Evolutionary conservation across 2,797 vertebrate species (phyloP).

Genomic region (Lepus oiostolus): DNA sequence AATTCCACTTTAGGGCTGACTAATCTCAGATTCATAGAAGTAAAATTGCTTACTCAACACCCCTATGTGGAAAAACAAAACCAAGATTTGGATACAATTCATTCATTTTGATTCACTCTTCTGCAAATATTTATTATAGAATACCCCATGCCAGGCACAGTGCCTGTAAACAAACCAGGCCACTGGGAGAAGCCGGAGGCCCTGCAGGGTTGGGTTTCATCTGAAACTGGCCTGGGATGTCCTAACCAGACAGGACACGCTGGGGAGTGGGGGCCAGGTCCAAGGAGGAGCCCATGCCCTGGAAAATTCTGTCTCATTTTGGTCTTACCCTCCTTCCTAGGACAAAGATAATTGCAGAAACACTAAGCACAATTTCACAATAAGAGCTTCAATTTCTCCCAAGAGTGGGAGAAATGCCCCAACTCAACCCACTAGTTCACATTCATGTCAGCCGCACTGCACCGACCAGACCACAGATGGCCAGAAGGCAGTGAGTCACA

Average conservation of each 20-base stretch:
- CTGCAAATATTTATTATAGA: background rate
- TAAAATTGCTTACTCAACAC: background rate
- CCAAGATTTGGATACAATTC: background rate
- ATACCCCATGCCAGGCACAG: background rate
- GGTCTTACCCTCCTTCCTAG: constrained; percentile 42
- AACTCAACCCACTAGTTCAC: background rate
- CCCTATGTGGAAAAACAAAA: background rate
- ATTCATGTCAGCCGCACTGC: background rate
- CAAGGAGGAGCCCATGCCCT: constrained; percentile 40
- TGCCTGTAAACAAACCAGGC: background rate
- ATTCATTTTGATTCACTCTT: constrained; percentile 34
- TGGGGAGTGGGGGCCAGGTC: constrained; percentile 3
- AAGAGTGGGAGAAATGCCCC: background rate
- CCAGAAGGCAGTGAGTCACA: background rate
- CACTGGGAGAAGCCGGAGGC: background rate
- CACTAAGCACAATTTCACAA: constrained; percentile 24
- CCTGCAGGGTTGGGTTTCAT: background rate
- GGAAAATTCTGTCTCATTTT: constrained; percentile 70
- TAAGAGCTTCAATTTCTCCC: constrained; percentile 9
- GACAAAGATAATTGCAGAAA: constrained; percentile 63
- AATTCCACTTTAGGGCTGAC: background rate
- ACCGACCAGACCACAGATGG: too few relatives aligned
- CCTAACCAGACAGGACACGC: constrained; percentile 50
- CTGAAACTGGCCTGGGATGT: background rate
- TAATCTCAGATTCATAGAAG: background rate